phyloP scores from a whole-genome alignment of 1,140 invertebrate species.

The Drosophila dunni region DNA sequence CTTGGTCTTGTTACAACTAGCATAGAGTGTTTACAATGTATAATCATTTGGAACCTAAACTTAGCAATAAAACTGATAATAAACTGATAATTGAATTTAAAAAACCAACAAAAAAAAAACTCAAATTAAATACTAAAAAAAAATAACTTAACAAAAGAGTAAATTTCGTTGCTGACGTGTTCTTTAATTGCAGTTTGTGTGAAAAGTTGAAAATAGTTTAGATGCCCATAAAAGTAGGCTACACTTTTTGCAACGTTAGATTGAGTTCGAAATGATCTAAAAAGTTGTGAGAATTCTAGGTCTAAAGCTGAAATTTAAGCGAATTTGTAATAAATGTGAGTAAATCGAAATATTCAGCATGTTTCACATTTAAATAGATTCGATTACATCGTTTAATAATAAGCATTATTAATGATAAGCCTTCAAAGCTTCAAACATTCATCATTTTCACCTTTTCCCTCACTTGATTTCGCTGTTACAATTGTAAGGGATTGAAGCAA shows the following conservation, averaged over 20 bases:
- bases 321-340: not conserved
- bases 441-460: slow-evolving; percentile 14
- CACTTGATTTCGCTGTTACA: slow-evolving; percentile 8
- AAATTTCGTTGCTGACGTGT: not conserved
- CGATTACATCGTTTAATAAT: not conserved
- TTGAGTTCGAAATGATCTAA: too few relatives aligned
- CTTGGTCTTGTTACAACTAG: slow-evolving; percentile 46
- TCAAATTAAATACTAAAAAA: not conserved
- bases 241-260: too few relatives aligned
- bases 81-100: slow-evolving; percentile 20
- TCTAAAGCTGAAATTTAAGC: too few relatives aligned
- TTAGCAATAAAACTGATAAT: slow-evolving; percentile 17
- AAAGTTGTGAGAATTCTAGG: too few relatives aligned
- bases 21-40: slow-evolving; percentile 44
- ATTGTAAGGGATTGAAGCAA: slow-evolving; percentile 15
- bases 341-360: not conserved
- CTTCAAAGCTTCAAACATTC: slow-evolving; percentile 9
- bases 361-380: not conserved
- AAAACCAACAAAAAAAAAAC: slow-evolving; percentile 7
- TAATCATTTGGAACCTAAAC: slow-evolving; percentile 30
- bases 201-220: not conserved
- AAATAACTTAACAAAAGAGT: slow-evolving; percentile 2
- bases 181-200: not conserved
- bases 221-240: too few relatives aligned
- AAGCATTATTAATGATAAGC: not conserved